These are phyloP conservation scores for Onychomys torridus DNA, from an alignment of 2,797 vertebrate species.

Conservation along the genomic window DNA sequence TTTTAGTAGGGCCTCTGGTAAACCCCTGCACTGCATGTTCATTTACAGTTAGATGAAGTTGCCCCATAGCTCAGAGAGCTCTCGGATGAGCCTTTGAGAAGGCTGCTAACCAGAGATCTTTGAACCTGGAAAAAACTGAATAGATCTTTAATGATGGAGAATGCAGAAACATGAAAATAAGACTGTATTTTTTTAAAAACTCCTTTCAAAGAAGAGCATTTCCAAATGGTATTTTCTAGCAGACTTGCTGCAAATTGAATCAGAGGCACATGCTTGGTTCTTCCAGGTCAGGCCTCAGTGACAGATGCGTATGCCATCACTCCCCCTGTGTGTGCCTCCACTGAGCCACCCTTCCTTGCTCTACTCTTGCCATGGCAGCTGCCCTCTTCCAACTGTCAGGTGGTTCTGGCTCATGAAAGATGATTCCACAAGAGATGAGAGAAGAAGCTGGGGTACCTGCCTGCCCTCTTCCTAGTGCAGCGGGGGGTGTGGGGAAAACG, in stretches of 20 bases:
- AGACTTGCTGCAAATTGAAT: background rate
- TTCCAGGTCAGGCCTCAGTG: background rate
- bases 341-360: background rate
- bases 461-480: background rate
- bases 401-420: background rate
- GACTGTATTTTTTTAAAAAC: background rate
- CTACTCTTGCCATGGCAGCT: background rate
- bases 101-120: background rate
- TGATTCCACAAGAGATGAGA: background rate
- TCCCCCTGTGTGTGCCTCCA: rapidly evolving
- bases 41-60: background rate
- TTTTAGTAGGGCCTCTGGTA: background rate
- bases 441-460: background rate
- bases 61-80: background rate
- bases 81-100: background rate
- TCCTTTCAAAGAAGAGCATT: background rate
- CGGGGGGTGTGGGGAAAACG: background rate
- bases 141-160: background rate
- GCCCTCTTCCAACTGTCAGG: background rate
- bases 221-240: conserved; percentile 17
- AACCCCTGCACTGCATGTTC: background rate
- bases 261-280: background rate
- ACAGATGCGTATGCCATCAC: rapidly evolving
- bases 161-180: background rate
- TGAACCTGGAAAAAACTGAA: background rate